These are phyloP conservation scores for Drosophila ustulata DNA, from an alignment of 2,888 invertebrate species.

Conservation along the genomic window DNA sequence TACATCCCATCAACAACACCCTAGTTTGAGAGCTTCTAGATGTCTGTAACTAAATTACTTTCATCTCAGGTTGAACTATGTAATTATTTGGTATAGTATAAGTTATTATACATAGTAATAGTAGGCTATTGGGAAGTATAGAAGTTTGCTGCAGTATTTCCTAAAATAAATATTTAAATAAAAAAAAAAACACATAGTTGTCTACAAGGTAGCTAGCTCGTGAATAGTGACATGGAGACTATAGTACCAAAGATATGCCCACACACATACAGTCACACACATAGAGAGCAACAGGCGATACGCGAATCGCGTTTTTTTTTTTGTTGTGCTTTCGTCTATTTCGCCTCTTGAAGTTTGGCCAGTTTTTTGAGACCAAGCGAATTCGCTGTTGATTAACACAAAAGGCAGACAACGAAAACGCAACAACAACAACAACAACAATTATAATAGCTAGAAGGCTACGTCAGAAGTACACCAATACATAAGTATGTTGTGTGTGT, in stretches of 20 bases:
- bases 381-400: conserved; percentile 52
- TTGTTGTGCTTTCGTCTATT: conserved; percentile 28
- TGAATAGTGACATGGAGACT: too few relatives aligned
- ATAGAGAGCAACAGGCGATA: conserved; percentile 10
- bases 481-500: background rate
- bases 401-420: conserved; percentile 13
- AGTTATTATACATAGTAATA: too few relatives aligned
- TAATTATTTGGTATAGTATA: too few relatives aligned
- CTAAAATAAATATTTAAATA: too few relatives aligned
- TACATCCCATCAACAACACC: too few relatives aligned
- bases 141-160: too few relatives aligned
- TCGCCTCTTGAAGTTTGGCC: conserved; percentile 45
- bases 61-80: too few relatives aligned
- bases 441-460: conserved; percentile 15
- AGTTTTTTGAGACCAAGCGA: conserved; percentile 23
- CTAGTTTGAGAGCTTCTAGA: too few relatives aligned
- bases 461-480: conserved; percentile 27
- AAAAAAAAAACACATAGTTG: too few relatives aligned
- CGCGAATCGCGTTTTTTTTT: conserved; percentile 10
- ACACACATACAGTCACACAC: background rate
- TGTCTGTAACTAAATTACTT: too few relatives aligned
- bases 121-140: too few relatives aligned
- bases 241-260: background rate
- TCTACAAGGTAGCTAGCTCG: too few relatives aligned
- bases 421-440: conserved; percentile 11